Percentiles rank a stretch among this genome's conserved stretches.
Evolutionary conservation across 1,140 invertebrate genomes (phyloP).

Genomic region (Neomicropteryx cornuta): DNA sequence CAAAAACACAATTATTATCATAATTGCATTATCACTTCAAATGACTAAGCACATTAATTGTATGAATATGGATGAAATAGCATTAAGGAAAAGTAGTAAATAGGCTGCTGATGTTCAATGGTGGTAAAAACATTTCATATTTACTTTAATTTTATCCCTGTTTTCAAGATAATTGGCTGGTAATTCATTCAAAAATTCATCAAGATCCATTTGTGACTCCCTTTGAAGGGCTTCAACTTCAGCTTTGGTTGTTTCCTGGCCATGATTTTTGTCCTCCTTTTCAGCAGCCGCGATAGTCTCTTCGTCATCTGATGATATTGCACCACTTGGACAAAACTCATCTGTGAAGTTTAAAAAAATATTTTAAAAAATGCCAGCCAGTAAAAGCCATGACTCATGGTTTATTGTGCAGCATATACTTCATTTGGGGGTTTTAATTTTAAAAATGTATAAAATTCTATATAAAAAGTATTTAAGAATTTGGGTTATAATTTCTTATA

Average conservation of each 20-base stretch:
- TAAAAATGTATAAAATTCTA: slow-evolving; percentile 1
- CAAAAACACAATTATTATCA: slow-evolving; percentile 7
- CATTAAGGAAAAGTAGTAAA: too few species aligned
- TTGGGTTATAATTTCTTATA: too few species aligned
- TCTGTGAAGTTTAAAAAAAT: slow-evolving; percentile 30
- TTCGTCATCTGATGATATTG: slow-evolving; percentile 82
- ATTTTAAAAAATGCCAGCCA: slow-evolving; percentile 3
- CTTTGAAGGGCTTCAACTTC: slow-evolving; percentile 81
- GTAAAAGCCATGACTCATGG: too few species aligned
- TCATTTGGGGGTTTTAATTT: too few species aligned
- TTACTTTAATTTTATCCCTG: slow-evolving; percentile 43
- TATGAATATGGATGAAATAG: too few species aligned
- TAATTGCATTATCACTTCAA: too few species aligned
- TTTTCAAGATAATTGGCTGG: slow-evolving; percentile 68
- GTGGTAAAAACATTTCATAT: not conserved
- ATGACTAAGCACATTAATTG: too few species aligned
- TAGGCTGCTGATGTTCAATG: not conserved
- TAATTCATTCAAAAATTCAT: slow-evolving; percentile 68
- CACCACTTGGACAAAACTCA: slow-evolving; percentile 68
- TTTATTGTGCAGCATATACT: slow-evolving; percentile 1
- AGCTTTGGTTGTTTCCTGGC: slow-evolving; percentile 50
- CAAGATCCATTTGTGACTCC: slow-evolving; percentile 85
- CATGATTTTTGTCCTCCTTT: slow-evolving; percentile 49
- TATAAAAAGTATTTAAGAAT: too few species aligned
- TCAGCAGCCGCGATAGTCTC: slow-evolving; percentile 92